Conservation (phyloP, 2,797 vertebrate genomes). For the Todus mexicanus region DNA sequence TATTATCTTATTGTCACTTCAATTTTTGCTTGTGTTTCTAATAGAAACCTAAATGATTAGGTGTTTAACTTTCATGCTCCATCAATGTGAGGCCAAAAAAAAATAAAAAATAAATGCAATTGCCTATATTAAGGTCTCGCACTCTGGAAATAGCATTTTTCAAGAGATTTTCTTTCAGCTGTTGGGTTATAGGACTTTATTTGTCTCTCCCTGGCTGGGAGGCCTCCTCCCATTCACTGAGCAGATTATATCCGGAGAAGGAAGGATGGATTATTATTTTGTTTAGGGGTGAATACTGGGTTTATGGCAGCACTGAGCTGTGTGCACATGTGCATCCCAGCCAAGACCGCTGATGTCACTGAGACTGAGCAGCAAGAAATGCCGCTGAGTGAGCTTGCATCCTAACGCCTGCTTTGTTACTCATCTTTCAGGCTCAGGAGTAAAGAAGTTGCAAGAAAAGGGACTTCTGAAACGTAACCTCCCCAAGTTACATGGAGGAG, state of each 20-base stretch:
- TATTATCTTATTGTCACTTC: constrained; percentile 24
- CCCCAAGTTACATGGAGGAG: background rate
- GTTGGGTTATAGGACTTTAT: background rate
- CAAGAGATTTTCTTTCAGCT: background rate
- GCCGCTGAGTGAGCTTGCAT: background rate
- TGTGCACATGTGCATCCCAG: background rate
- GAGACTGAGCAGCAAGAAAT: background rate
- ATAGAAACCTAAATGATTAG: constrained; percentile 15
- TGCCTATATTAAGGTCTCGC: background rate
- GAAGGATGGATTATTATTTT: background rate
- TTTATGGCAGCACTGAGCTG: background rate
- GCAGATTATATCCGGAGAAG: background rate
- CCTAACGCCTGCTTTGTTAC: background rate
- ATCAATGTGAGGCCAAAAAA: background rate
- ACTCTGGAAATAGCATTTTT: background rate
- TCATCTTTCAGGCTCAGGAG: background rate
- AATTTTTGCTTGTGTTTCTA: constrained; percentile 16
- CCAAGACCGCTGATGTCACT: background rate
- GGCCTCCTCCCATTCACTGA: background rate
- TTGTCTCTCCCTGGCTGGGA: background rate
- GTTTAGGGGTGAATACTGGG: background rate
- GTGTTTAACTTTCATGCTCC: constrained; percentile 5
- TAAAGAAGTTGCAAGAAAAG: background rate
- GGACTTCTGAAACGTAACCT: background rate
- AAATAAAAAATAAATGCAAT: background rate